A percentile compares a stretch with the other conserved stretches of the same genome.
Evolutionary conservation across 2,113 vertebrate genomes (phyloP).

Genomic region (Colossoma macropomum): DNA sequence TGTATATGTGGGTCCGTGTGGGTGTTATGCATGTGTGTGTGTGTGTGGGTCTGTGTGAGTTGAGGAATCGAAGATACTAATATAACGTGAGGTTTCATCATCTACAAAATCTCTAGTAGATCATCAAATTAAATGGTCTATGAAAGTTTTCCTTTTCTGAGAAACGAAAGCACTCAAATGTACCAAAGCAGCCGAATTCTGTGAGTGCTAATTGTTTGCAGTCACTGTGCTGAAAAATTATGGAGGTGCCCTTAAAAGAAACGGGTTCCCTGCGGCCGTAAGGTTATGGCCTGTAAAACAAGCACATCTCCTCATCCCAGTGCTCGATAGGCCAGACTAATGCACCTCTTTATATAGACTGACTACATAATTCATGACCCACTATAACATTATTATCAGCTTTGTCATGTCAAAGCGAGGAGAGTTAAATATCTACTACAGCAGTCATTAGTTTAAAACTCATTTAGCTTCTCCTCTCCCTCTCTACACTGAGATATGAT

Average conservation of each 20-base stretch:
- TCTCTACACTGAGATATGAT: slow-evolving; percentile 65
- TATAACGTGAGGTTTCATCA: too few relatives aligned
- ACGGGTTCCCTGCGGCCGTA: not conserved
- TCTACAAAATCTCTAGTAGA: too few relatives aligned
- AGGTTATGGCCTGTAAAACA: slow-evolving; percentile 41
- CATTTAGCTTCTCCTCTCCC: slow-evolving; percentile 65
- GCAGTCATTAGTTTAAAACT: slow-evolving; percentile 70
- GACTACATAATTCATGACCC: slow-evolving; percentile 55
- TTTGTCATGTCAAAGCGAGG: slow-evolving; percentile 59
- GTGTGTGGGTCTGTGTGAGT: too few relatives aligned
- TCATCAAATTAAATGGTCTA: too few relatives aligned
- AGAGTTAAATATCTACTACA: slow-evolving; percentile 56
- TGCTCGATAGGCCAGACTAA: slow-evolving; percentile 40
- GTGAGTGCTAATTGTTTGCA: not conserved
- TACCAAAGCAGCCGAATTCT: not conserved
- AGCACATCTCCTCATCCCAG: slow-evolving; percentile 14
- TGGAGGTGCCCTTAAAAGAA: not conserved
- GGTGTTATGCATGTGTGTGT: too few relatives aligned
- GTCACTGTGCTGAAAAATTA: not conserved
- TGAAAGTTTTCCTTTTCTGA: too few relatives aligned
- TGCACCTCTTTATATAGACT: slow-evolving; percentile 59
- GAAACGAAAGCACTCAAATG: too few relatives aligned
- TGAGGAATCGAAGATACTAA: too few relatives aligned
- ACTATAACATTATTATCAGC: slow-evolving; percentile 59
- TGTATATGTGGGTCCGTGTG: too few relatives aligned